Conservation (phyloP, 1,140 invertebrate species). For the Calephelis nemesis region DNA sequence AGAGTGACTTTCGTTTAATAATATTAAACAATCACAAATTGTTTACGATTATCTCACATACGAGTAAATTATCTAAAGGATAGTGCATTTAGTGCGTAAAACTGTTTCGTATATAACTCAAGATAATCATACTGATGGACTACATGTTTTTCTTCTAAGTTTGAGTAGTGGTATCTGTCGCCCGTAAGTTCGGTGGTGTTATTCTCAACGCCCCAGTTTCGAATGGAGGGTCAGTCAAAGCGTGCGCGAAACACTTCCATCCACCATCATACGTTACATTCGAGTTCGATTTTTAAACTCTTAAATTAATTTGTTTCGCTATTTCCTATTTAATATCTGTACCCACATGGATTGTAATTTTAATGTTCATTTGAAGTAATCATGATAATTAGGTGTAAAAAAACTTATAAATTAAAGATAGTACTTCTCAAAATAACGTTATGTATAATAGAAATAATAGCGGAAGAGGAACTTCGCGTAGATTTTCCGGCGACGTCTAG, state of each 20-base stretch:
- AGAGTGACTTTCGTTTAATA: neutral
- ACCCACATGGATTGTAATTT: neutral
- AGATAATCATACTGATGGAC: constrained; percentile 1
- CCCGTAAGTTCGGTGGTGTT: constrained; percentile 29
- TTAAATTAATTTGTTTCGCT: neutral
- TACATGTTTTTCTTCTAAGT: constrained; percentile 17
- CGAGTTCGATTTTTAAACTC: neutral
- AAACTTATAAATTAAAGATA: neutral
- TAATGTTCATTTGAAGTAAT: neutral
- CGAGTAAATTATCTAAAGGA: neutral
- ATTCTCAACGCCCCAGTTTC: constrained; percentile 44
- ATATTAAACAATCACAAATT: constrained; percentile 1
- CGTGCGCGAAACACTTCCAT: constrained; percentile 33
- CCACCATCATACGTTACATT: constrained; percentile 1
- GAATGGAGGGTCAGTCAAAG: constrained; percentile 37
- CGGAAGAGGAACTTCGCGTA: constrained; percentile 25
- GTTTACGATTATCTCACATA: constrained; percentile 6
- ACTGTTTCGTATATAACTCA: constrained; percentile 11
- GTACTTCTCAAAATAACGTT: neutral
- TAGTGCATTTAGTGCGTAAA: neutral
- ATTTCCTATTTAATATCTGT: neutral
- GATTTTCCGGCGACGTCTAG: constrained; percentile 30
- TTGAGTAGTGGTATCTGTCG: constrained; percentile 23
- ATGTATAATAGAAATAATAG: neutral
- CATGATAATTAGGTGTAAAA: constrained; percentile 3